Base-by-base conservation (phyloP, 2,888 invertebrate species). In the Cantharis nigra region DNA sequence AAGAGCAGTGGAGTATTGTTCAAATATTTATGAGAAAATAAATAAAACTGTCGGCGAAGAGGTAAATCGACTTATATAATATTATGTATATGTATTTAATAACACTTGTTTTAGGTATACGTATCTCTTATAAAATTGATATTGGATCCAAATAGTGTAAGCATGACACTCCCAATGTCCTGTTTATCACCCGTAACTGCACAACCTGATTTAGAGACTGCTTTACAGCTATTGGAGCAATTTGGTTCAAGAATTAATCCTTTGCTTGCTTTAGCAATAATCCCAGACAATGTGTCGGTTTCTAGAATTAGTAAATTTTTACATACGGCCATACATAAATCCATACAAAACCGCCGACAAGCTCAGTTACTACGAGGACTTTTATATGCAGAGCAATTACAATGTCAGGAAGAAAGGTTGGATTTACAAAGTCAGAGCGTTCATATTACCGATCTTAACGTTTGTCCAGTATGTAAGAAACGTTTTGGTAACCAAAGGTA, bases 391-490 rank as follows among this genome's bases (percentile, higher is more conserved):
- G 97, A 98, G 87, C 93, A 96, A 87, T 90, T 95, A 78, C 96
- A 97, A 90, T 94, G 95, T 30, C 94, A 96, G 87, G 95, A 96
- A 85, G 90, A 94, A 84, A 91, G 95, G 82, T 93, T 96, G 87
- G 92, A 92, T 83, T 93, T 95, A 84, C 95, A 98, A 87, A 94
- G 94, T 1, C 94, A 95, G 85, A 94, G 93, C 85, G 93, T 98
- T 69, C 89, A 94, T 1, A 93, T 99, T 82, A 96, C 94, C 16
- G 97, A 98, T 82, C 93, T 94, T 83, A 96, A 95, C 85, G 93
- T 96, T 74, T 99, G 99, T 88, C 93, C 94, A 0, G 96, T 96
- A 1, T 99, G 99, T 88, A 96, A 94, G 87, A 98, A 98, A 86
- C 92, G 96, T 75, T 98, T 99, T 88, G 95, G 95, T 16, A 96